Evolutionary conservation across 2,113 vertebrate genomes (phyloP).

Genomic region (Corydoras sp.): DNA sequence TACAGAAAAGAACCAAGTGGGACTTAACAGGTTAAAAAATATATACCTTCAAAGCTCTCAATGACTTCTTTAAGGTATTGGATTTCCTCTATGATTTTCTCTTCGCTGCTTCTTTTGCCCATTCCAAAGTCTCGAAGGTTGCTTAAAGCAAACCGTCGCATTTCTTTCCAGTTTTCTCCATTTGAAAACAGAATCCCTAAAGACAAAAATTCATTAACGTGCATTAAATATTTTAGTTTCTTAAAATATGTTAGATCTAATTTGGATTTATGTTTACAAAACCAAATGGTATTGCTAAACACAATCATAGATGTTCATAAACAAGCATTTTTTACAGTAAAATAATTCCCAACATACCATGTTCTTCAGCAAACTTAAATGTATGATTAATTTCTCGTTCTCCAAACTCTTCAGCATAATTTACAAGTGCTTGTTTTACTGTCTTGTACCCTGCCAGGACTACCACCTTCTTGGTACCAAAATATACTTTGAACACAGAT

Average conservation of each 20-base stretch:
- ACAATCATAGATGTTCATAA: no score
- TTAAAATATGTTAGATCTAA: no score
- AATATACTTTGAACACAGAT: conserved; percentile 69
- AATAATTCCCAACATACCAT: conserved; percentile 56
- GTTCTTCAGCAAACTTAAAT: conserved; percentile 52
- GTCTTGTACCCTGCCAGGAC: conserved; percentile 71
- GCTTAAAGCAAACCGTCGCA: conserved; percentile 57
- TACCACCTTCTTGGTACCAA: conserved; percentile 68
- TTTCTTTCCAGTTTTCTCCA: conserved; percentile 58
- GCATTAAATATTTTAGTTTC: no score
- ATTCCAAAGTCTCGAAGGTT: conserved; percentile 60
- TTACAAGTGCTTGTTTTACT: conserved; percentile 73
- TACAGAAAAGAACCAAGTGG: no score
- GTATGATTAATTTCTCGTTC: conserved; percentile 62
- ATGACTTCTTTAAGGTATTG: conserved; percentile 49
- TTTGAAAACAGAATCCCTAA: conserved; percentile 55
- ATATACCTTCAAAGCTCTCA: conserved; percentile 51
- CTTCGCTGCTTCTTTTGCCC: conserved; percentile 56
- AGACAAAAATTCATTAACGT: not conserved
- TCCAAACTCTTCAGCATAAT: conserved; percentile 71
- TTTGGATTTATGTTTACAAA: no score
- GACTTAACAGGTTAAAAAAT: no score
- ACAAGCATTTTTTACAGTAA: not conserved
- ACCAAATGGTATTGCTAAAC: no score
- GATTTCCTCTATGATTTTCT: conserved; percentile 57